Evolutionary conservation across 2,888 invertebrate species (phyloP).

Genomic region (Dugesia japonica): DNA sequence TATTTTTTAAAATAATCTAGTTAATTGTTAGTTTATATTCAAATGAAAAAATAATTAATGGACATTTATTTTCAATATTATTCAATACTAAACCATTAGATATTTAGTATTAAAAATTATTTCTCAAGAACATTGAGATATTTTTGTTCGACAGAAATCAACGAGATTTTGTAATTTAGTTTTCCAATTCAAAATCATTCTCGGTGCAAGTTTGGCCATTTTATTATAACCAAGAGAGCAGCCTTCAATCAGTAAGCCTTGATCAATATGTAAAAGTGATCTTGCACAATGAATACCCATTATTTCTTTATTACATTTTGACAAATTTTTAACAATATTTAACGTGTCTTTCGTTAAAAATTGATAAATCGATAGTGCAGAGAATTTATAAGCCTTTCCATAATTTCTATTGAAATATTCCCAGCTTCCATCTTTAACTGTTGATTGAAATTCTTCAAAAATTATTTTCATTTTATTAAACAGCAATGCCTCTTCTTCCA

Average conservation of each 20-base stretch:
- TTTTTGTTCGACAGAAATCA: background rate
- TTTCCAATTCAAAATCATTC: background rate
- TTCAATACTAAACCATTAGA: too few species aligned
- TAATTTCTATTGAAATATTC: background rate
- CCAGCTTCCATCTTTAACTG: background rate
- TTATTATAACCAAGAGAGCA: background rate
- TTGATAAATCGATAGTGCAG: background rate
- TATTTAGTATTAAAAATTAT: too few species aligned
- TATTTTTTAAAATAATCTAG: too few species aligned
- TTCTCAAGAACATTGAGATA: background rate
- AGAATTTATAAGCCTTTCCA: background rate
- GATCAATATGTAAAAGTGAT: background rate
- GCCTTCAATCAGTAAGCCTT: background rate
- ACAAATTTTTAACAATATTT: background rate
- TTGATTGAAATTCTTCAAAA: background rate
- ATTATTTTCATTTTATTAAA: background rate
- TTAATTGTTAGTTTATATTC: too few species aligned
- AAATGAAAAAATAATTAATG: too few species aligned
- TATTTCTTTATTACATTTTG: background rate
- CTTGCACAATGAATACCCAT: background rate
- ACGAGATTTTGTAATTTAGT: background rate
- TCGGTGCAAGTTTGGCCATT: background rate
- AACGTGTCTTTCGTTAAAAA: background rate
- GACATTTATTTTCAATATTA: too few species aligned
- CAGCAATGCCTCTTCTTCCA: background rate